Evolutionary conservation across 2,113 vertebrate species (phyloP).

Genomic region (Proterorhinus semilunaris): DNA sequence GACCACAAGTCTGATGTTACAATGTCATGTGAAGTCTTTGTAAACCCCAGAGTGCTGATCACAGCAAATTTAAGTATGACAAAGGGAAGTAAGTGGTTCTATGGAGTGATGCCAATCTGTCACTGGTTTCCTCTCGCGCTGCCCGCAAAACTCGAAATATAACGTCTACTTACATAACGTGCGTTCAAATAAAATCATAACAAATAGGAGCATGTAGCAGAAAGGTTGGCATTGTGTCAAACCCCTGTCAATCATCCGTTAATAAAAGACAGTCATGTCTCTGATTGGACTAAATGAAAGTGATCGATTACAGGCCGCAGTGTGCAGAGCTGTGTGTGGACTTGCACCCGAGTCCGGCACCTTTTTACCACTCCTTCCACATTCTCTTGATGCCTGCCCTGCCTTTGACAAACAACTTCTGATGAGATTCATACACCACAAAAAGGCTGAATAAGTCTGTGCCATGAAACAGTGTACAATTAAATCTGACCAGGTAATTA

Average conservation of each 20-base stretch:
- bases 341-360: conserved; percentile 21
- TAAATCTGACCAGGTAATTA: neutral
- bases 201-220: too few relatives aligned
- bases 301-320: conserved; percentile 1
- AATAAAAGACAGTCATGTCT: too few relatives aligned
- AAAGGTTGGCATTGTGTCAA: neutral
- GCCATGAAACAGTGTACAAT: neutral
- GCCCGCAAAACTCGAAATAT: conserved; percentile 18
- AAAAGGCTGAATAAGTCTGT: neutral
- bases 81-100: conserved; percentile 67
- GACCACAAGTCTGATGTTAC: conserved; percentile 43
- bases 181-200: neutral
- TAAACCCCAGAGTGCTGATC: conserved; percentile 59
- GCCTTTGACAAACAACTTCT: conserved; percentile 68
- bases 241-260: neutral
- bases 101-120: conserved; percentile 56
- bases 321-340: neutral
- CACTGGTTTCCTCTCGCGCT: conserved; percentile 54
- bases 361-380: conserved; percentile 54
- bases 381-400: conserved; percentile 56
- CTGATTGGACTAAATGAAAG: neutral
- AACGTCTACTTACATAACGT: neutral
- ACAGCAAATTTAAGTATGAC: conserved; percentile 66
- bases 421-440: conserved; percentile 22
- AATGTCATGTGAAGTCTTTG: conserved; percentile 31